Evolutionary conservation across 2,113 vertebrate species (phyloP).

Genomic region (Corythornis cristatus): DNA sequence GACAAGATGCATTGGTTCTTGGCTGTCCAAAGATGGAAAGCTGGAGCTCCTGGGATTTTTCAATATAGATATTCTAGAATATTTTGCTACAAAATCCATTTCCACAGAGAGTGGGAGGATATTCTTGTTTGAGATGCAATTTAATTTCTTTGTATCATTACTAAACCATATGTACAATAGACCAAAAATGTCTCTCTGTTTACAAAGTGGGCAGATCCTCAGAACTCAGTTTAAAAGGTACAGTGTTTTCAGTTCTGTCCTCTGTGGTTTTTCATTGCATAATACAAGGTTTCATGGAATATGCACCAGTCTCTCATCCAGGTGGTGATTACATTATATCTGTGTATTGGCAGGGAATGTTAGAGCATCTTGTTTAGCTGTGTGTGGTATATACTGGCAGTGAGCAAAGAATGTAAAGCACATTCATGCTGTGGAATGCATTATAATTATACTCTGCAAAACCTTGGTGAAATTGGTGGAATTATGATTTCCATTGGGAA

Average conservation of each 20-base stretch:
- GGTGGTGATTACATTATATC: neutral
- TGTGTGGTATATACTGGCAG: slow-evolving; percentile 4
- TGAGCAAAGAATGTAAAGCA: neutral
- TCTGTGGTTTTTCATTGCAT: neutral
- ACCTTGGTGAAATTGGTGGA: neutral
- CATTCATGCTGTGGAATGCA: neutral
- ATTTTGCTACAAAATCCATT: neutral
- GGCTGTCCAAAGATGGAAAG: neutral
- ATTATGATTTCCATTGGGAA: neutral
- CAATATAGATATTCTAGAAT: neutral
- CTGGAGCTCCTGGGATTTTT: neutral
- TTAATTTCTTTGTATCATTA: neutral
- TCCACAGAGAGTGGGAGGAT: neutral
- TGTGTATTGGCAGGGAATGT: neutral
- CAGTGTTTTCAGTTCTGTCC: neutral
- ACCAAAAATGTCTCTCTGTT: neutral
- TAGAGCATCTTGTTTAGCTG: slow-evolving; percentile 30
- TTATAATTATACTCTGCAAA: neutral
- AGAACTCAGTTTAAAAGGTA: neutral
- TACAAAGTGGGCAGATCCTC: neutral
- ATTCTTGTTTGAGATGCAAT: neutral
- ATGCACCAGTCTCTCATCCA: neutral
- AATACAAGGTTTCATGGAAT: neutral
- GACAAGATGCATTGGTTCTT: neutral
- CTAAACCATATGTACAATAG: neutral